Evolutionary conservation across 2,888 invertebrate genomes (phyloP).

Genomic region (Netelia inedita): DNA sequence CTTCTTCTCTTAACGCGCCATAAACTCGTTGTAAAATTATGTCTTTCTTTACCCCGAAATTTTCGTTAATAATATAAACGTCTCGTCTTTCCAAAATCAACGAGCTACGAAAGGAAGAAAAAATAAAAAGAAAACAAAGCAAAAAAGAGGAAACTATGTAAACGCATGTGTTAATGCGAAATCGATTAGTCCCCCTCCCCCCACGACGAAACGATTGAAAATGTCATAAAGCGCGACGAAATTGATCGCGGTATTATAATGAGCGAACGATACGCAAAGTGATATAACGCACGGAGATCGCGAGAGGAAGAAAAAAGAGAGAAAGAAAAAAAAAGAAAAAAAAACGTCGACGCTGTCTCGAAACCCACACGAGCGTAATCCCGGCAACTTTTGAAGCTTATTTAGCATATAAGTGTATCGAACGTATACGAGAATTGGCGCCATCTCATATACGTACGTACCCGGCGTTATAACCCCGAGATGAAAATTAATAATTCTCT

Average conservation of each 20-base stretch:
- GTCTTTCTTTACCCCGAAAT: no score
- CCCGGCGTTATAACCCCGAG: background rate
- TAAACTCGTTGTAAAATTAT: no score
- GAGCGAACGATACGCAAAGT: background rate
- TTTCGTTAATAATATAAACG: no score
- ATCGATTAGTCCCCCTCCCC: background rate
- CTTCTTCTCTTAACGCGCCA: no score
- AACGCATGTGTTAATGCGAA: background rate
- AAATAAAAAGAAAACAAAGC: no score
- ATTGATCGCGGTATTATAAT: conserved; percentile 16
- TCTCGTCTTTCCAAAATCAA: no score
- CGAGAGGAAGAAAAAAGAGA: background rate
- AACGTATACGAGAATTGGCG: conserved; percentile 9
- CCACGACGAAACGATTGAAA: background rate
- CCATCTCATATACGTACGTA: background rate
- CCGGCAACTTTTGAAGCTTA: background rate
- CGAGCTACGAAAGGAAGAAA: no score
- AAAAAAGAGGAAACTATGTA: no score
- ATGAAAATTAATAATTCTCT: conserved; percentile 9
- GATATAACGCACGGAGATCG: background rate
- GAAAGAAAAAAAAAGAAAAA: background rate
- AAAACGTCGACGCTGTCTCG: background rate
- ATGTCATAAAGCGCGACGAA: conserved; percentile 15
- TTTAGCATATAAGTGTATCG: background rate
- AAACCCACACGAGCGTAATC: conserved; percentile 3